Conservation (phyloP, 2,888 invertebrate genomes). For the Venusia cambrica region DNA sequence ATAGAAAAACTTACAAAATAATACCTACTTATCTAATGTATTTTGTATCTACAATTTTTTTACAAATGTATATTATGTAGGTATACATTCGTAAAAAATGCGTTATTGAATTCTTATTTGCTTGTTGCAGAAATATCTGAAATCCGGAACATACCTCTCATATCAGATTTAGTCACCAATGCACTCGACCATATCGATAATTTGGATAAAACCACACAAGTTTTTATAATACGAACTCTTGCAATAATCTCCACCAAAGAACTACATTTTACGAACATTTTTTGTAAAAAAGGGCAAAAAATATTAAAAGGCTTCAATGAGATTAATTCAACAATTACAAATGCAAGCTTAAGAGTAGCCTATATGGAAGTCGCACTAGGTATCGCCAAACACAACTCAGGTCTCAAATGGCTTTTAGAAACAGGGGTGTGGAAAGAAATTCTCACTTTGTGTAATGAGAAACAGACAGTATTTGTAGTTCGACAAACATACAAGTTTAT, state of each 20-base stretch:
- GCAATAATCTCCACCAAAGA: constrained; percentile 82
- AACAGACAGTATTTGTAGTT: constrained; percentile 86
- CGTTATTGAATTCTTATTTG: too few species aligned
- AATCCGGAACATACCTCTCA: constrained; percentile 43
- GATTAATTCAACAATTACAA: constrained; percentile 55
- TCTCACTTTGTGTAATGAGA: constrained; percentile 82
- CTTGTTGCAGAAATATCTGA: constrained; percentile 56
- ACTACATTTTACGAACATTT: constrained; percentile 80
- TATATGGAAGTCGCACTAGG: constrained; percentile 83
- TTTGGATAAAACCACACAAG: constrained; percentile 59
- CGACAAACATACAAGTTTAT: constrained; percentile 85
- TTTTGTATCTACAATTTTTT: too few species aligned
- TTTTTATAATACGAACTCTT: constrained; percentile 84
- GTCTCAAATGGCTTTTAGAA: constrained; percentile 84
- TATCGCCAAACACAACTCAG: constrained; percentile 82
- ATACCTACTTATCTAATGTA: too few species aligned
- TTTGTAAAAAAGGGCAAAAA: constrained; percentile 51
- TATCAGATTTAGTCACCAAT: constrained; percentile 53
- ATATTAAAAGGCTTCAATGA: constrained; percentile 46
- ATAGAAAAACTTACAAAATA: too few species aligned
- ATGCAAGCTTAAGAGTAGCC: constrained; percentile 84
- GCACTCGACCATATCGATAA: constrained; percentile 42
- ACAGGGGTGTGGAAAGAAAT: constrained; percentile 84
- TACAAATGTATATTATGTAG: too few species aligned
- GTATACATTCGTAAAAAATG: too few species aligned